Conservation (phyloP, 1,140 invertebrate genomes). For the Lucilia sericata region DNA sequence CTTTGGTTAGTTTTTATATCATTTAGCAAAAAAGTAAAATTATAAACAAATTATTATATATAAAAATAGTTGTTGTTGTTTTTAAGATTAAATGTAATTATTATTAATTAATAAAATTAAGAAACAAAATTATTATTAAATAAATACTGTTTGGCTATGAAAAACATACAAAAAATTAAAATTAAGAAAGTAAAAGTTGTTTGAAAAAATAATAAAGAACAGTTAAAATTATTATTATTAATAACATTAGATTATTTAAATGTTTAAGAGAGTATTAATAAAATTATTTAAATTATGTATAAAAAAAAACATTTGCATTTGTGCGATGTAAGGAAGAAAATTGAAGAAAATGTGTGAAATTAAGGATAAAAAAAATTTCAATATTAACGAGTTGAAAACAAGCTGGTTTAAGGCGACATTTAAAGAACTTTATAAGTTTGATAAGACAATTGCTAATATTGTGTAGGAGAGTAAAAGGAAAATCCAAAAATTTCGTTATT, state of each 20-base stretch:
- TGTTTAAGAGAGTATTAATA: background rate
- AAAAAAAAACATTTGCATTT: slow-evolving; percentile 12
- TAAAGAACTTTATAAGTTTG: too few species aligned
- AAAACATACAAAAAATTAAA: slow-evolving; percentile 11
- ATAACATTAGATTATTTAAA: slow-evolving; percentile 19
- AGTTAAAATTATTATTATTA: slow-evolving; percentile 28
- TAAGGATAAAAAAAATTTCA: too few species aligned
- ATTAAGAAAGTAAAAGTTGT: background rate
- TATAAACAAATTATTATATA: slow-evolving; percentile 42
- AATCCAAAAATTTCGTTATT: too few species aligned
- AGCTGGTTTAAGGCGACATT: too few species aligned
- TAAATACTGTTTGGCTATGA: background rate
- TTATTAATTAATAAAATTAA: background rate
- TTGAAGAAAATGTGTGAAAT: background rate
- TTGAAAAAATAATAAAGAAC: background rate
- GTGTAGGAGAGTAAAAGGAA: too few species aligned
- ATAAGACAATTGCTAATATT: too few species aligned
- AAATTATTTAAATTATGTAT: background rate
- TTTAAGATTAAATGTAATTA: slow-evolving; percentile 35
- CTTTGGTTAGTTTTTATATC: slow-evolving; percentile 65
- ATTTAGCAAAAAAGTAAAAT: slow-evolving; percentile 47
- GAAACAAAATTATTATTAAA: background rate
- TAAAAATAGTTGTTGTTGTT: slow-evolving; percentile 31
- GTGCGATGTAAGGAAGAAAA: background rate
- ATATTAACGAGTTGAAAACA: too few species aligned